Percentiles rank a stretch among this genome's conserved stretches.
phyloP scores from a whole-genome alignment of 2,797 vertebrate genomes.

The Tokudaia tokunoshimensis region DNA sequence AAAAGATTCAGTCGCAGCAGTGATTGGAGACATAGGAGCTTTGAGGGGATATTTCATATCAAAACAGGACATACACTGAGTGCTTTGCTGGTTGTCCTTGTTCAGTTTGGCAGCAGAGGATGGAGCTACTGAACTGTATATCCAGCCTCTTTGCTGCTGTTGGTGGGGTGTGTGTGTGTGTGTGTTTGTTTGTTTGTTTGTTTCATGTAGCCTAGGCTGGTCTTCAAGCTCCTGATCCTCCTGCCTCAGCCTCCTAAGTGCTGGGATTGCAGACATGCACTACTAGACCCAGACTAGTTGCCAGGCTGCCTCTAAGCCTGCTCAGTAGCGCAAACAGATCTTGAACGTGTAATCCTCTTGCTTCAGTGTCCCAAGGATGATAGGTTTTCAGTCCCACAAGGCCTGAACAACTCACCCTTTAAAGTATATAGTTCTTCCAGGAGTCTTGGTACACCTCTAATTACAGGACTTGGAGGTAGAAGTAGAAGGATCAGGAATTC shows the following conservation, averaged over 20 bases:
- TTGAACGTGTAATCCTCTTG: background rate
- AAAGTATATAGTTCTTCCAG: background rate
- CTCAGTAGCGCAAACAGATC: background rate
- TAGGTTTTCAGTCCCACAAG: background rate
- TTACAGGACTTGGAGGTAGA: background rate
- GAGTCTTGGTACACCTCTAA: background rate
- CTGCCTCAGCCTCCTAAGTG: background rate
- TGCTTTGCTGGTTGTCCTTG: background rate
- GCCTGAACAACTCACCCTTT: background rate
- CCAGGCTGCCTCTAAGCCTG: background rate
- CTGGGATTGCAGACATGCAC: background rate
- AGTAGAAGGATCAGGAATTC: background rate
- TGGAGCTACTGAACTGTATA: background rate
- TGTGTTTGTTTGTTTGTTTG: background rate
- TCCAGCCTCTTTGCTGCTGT: background rate
- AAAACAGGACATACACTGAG: background rate
- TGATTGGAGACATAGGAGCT: background rate
- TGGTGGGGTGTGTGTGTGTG: too few relatives aligned
- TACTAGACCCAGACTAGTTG: background rate
- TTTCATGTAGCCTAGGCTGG: background rate
- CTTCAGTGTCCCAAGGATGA: background rate
- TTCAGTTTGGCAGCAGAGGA: background rate
- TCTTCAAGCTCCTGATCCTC: background rate
- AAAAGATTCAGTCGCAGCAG: background rate
- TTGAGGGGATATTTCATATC: background rate